Evolutionary conservation across 2,888 invertebrate genomes (phyloP).

Genomic region (Ceratothoa steindachneri): DNA sequence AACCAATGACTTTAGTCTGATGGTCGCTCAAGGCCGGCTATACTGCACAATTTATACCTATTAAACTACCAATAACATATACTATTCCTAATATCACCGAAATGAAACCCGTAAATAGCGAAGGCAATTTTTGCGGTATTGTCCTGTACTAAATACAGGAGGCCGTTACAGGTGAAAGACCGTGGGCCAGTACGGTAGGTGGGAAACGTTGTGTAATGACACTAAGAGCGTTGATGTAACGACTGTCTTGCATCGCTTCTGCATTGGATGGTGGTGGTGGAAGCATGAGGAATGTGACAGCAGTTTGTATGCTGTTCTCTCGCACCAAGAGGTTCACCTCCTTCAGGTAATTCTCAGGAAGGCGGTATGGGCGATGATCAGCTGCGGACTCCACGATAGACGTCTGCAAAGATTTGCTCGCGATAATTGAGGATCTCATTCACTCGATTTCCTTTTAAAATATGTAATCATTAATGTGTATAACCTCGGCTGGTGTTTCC

Average conservation of each 20-base stretch:
- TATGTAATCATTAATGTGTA: too few species aligned
- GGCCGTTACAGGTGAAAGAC: slow-evolving; percentile 91
- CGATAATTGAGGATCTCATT: too few species aligned
- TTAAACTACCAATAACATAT: too few species aligned
- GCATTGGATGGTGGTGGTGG: slow-evolving; percentile 69
- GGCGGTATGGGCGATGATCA: too few species aligned
- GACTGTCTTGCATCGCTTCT: slow-evolving; percentile 49
- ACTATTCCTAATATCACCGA: too few species aligned
- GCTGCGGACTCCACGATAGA: background rate
- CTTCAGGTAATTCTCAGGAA: background rate
- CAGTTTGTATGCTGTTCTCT: slow-evolving; percentile 58
- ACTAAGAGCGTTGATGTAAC: slow-evolving; percentile 68
- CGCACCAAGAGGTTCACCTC: background rate
- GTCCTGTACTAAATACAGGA: slow-evolving; percentile 69
- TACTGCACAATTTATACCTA: too few species aligned
- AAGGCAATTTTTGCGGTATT: too few species aligned
- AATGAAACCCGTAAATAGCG: too few species aligned
- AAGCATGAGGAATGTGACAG: slow-evolving; percentile 86
- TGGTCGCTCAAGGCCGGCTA: too few species aligned
- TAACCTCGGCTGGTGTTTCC: too few species aligned
- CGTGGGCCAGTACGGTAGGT: slow-evolving; percentile 89
- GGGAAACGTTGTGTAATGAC: slow-evolving; percentile 79
- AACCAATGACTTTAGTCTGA: too few species aligned
- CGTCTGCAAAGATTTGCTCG: background rate
- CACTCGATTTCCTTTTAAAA: too few species aligned